Base-by-base conservation (phyloP, 2,888 invertebrate genomes). In the Drosophila quinaria region DNA sequence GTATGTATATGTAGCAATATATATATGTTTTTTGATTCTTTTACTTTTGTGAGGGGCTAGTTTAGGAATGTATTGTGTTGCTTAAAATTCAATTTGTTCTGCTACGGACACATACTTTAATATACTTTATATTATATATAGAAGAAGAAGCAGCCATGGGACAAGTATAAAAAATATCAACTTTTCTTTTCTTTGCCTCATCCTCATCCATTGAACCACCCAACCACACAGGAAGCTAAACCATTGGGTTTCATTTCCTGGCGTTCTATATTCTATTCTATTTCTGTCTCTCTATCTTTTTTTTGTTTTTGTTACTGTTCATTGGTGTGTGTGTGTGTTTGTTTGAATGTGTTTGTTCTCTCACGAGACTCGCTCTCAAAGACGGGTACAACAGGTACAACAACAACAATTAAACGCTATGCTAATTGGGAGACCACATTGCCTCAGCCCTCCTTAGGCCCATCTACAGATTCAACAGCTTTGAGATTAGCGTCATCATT, bases 311-410 rank as follows among this genome's bases (percentile, higher is more conserved):
- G 42, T 65, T 55, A 46, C 33, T 64, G 59, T 65, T 42, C 56
- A 42, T 47, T 17, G 47, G 59, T 63, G 42, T 50, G 51, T 73
- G 37, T 46, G 47, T 44, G 58, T 61, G 42, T 52, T 50, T 74
- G 47, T 44, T 50, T n/a, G 22, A n/a, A n/a, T 52, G 10, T 66
- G 13, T 37, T 41, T 29, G 42, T 47, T 33, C 50, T 33, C 33
- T 39, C 44, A 47, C 31, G 22, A 70, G 22, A 70, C 71, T 51
- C 63, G 63, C 68, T 78, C 76, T 87, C 77, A 86, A 86, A 89
- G 91, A 90, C 90, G 91, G 91, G 87, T 91, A 91, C 90, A 91
- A 91, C 91, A 91, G 91, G 91, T 91, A 91, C 91, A 91, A 91
- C 91, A 91, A 91, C 91, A 90, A 90, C 84, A 90, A 90, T 90